phyloP scores from a whole-genome alignment of 2,113 vertebrate species.

The Daboia siamensis region DNA sequence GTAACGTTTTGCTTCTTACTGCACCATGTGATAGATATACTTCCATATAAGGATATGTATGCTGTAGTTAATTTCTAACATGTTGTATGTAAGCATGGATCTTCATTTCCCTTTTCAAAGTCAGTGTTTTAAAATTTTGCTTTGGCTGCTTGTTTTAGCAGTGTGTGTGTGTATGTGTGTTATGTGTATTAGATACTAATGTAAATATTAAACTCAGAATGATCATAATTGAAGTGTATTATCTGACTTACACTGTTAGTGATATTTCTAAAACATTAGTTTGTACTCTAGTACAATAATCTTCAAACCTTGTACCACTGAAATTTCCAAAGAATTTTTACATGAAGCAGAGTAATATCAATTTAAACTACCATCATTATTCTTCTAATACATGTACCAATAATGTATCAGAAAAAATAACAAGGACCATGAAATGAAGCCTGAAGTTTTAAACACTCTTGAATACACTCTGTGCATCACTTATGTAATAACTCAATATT shows the following conservation, averaged over 20 bases:
- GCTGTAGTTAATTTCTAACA: background rate
- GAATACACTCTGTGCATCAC: background rate
- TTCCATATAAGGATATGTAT: background rate
- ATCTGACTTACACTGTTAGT: background rate
- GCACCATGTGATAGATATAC: background rate
- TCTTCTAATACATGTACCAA: background rate
- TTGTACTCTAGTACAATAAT: background rate
- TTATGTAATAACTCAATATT: background rate
- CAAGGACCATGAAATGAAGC: background rate
- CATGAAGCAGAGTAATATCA: background rate
- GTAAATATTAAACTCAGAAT: background rate
- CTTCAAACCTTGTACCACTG: background rate
- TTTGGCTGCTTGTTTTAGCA: background rate
- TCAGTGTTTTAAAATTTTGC: background rate
- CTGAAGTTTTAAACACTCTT: background rate
- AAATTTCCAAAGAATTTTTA: background rate
- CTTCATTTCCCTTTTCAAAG: background rate
- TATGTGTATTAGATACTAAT: background rate
- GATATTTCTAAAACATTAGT: background rate
- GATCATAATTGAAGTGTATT: background rate
- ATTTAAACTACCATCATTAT: background rate
- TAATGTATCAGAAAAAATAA: background rate
- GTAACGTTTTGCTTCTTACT: background rate
- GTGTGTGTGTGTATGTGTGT: too few species aligned
- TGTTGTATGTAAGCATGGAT: background rate